A percentile compares a stretch with the other conserved stretches of the same genome.
phyloP scores from a whole-genome alignment of 1,140 invertebrate species.

The Cotesia typhae region DNA sequence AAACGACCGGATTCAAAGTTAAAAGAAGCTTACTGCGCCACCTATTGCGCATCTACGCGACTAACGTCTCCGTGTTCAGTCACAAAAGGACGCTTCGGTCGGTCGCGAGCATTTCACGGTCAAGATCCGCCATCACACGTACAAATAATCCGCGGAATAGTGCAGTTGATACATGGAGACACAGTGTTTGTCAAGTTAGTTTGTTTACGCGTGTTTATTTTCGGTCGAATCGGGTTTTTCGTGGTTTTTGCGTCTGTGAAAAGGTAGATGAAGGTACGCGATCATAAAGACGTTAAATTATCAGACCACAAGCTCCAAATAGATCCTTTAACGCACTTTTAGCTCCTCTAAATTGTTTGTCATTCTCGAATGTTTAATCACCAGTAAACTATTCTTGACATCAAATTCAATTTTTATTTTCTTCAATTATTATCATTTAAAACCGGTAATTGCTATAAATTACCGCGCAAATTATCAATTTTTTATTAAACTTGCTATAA shows the following conservation, averaged over 20 bases:
- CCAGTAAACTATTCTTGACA: slow-evolving; percentile 13
- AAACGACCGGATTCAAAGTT: too few relatives aligned
- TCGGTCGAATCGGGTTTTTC: slow-evolving; percentile 54
- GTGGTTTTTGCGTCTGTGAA: slow-evolving; percentile 57
- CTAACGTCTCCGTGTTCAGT: too few relatives aligned
- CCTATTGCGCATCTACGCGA: too few relatives aligned
- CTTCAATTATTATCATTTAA: too few relatives aligned
- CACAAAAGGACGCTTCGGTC: too few relatives aligned
- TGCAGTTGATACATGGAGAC: slow-evolving; percentile 57
- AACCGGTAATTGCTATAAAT: too few relatives aligned
- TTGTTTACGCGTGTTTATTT: slow-evolving; percentile 65
- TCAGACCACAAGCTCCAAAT: slow-evolving; percentile 32
- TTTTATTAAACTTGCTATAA: too few relatives aligned
- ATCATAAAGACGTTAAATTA: slow-evolving; percentile 22
- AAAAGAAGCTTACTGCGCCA: too few relatives aligned
- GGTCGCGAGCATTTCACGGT: too few relatives aligned
- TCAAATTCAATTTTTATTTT: slow-evolving; percentile 27
- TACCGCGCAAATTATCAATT: too few relatives aligned
- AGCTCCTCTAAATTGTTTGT: slow-evolving; percentile 35
- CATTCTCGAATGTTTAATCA: slow-evolving; percentile 25
- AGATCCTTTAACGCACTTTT: slow-evolving; percentile 24
- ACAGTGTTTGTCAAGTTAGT: slow-evolving; percentile 65
- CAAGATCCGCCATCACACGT: too few relatives aligned
- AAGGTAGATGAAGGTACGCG: slow-evolving; percentile 68
- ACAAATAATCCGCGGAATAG: slow-evolving; percentile 22